Conservation (phyloP, 2,113 vertebrate species). For the Campylorhamphus procurvoides region DNA sequence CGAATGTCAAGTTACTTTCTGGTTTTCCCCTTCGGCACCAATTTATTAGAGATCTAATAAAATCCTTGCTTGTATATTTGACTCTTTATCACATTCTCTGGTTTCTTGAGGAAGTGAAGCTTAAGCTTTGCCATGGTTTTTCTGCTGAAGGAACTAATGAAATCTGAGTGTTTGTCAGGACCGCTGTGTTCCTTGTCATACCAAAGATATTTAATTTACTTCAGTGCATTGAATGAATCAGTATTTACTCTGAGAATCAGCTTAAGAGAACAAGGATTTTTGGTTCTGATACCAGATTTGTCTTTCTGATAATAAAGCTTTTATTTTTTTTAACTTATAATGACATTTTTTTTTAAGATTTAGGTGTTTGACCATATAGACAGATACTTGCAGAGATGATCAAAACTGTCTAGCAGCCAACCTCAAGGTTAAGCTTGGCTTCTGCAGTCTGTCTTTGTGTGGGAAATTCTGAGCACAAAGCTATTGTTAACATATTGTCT, state of each 20-base stretch:
- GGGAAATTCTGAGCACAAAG: neutral
- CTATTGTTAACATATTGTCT: neutral
- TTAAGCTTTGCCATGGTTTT: neutral
- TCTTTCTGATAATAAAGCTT: neutral
- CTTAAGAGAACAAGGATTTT: neutral
- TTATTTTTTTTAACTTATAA: neutral
- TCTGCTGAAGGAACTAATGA: neutral
- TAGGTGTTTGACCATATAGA: neutral
- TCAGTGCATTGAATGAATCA: neutral
- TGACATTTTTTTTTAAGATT: neutral
- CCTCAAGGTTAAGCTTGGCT: neutral
- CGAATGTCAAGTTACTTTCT: neutral
- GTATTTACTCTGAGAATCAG: neutral
- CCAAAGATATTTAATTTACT: neutral
- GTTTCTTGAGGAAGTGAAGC: neutral
- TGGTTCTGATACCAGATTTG: neutral
- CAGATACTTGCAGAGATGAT: neutral
- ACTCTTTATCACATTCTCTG: neutral
- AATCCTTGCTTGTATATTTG: neutral
- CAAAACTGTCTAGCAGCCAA: neutral
- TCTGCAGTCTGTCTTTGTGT: neutral
- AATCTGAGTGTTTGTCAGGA: neutral
- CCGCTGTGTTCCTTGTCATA: neutral
- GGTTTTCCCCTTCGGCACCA: neutral
- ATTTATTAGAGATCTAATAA: neutral